Conservation (phyloP, 2,797 vertebrate species). For the Phaenicophaeus curvirostris region DNA sequence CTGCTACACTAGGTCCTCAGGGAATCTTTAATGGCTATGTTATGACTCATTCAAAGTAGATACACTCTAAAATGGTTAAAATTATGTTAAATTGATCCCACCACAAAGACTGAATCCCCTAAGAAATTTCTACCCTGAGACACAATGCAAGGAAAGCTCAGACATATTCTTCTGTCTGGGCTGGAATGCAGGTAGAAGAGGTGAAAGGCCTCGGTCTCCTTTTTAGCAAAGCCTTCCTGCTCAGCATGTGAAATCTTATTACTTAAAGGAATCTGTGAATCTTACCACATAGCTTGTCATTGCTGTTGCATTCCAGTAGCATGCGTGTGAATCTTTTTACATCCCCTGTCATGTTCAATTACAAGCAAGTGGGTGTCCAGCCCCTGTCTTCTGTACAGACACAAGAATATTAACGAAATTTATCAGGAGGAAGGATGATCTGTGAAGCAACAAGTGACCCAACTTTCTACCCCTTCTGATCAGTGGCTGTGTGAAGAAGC, state of each 20-base stretch:
- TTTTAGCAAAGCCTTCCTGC: not conserved
- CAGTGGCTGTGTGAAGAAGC: not conserved
- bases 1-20: too few relatives aligned
- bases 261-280: not conserved
- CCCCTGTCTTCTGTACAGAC: not conserved
- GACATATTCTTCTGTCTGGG: not conserved
- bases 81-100: not conserved
- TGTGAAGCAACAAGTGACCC: not conserved
- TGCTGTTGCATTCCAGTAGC: constrained; percentile 74
- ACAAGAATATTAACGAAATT: not conserved
- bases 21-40: not conserved
- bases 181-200: not conserved
- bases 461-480: not conserved
- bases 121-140: not conserved
- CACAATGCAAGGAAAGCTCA: not conserved
- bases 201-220: not conserved
- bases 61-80: not conserved
- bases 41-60: not conserved
- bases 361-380: not conserved
- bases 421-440: not conserved
- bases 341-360: constrained; percentile 23
- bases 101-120: not conserved
- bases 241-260: not conserved
- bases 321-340: constrained; percentile 36
- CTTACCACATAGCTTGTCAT: constrained; percentile 78